These are phyloP conservation scores for Dendrolimus pini DNA, from an alignment of 2,888 invertebrate species.

Conservation along the genomic window DNA sequence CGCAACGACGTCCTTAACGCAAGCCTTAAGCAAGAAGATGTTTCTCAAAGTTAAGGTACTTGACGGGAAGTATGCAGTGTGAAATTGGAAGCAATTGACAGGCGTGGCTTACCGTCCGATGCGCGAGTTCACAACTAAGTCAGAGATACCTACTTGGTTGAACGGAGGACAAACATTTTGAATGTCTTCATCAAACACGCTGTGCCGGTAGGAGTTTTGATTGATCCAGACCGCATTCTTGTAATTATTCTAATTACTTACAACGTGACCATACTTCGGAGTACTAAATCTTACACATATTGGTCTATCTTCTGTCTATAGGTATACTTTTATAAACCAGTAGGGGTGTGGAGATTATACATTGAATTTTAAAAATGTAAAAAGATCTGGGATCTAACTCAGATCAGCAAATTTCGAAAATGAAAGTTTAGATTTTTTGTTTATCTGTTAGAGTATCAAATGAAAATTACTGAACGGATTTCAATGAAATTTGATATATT, in stretches of 20 bases:
- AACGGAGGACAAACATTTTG: not conserved
- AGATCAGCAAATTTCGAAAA: no score
- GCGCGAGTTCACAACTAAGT: constrained; percentile 11
- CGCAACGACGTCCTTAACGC: not conserved
- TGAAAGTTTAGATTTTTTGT: no score
- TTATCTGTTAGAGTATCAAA: no score
- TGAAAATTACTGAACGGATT: no score
- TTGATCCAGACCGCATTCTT: not conserved
- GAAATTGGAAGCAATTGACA: constrained; percentile 39
- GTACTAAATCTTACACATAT: no score
- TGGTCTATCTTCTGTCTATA: no score
- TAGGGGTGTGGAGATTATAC: no score
- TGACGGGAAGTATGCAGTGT: constrained; percentile 38
- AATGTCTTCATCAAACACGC: not conserved
- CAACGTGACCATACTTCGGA: no score
- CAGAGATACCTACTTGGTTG: not conserved
- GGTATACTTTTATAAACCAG: no score
- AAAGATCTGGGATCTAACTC: no score
- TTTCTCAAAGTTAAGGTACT: constrained; percentile 29
- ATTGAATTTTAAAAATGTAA: no score
- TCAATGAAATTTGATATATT: no score
- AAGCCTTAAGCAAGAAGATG: constrained; percentile 13
- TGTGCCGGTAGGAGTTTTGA: not conserved
- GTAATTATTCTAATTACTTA: not conserved
- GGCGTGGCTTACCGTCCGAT: constrained; percentile 21